Evolutionary conservation across 2,113 vertebrate genomes (phyloP), one percentile per base, ranked within the genome.

Genomic region (Hydrochoerus hydrochaeris): DNA sequence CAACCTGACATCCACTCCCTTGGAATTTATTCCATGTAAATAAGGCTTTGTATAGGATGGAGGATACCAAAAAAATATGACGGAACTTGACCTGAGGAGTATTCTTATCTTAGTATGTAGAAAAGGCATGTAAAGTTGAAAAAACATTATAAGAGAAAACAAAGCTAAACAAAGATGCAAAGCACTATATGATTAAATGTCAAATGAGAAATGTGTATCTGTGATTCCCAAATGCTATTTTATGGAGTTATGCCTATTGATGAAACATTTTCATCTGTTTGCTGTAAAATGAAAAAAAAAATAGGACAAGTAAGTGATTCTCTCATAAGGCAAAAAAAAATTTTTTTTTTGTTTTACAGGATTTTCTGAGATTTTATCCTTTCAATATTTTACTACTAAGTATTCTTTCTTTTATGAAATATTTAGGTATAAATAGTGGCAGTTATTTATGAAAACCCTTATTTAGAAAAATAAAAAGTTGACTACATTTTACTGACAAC

Each of bases 201-300:
- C 69, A 94, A 38, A 38, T 32, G 90, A 88, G 73, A 57, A 78
- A 58, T 95, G 38, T 88, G 7, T 62, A 28, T 49, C 46, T 91
- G 2, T 95, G 87, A 67, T 81, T 87, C 69, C 75, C 54, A 63
- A 95, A 54, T 95, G 69, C 92, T 93, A 87, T 95, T 90, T 93
- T 88, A 87, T 77, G 63, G 87, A 69, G 89, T 75, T 85, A 57
- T 92, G 49, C 90, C 77, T 90, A 19, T 87, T 67, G 75, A 95
- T 80, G 69, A 63, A 96, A 91, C 57, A 69, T 69, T 95, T 96
- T 94, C 63, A 82, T 93, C n/a, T 75, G 85, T 83, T 92, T 81
- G 24, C 75, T 95, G 54, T 84, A 67, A 89, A 95, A 91, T 83
- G 91, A 89, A 85, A 80, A 83, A 90, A 46, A 46, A 92, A 97